Conservation (phyloP, 1,140 invertebrate genomes). For the Coptotermes formosanus region DNA sequence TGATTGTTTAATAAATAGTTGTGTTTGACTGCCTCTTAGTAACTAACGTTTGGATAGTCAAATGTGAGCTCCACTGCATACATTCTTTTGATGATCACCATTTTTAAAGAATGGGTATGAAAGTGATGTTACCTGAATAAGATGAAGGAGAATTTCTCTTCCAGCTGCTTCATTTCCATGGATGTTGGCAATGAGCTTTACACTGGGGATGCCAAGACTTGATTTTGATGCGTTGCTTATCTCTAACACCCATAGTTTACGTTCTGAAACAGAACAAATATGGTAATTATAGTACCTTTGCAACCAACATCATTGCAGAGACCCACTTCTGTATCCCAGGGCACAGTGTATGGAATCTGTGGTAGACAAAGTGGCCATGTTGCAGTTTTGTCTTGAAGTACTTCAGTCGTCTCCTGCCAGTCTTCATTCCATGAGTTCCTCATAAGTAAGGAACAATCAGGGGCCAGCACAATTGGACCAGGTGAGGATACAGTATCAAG, state of each 20-base stretch:
- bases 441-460: background rate
- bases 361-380: background rate
- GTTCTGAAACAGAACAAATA: constrained; percentile 39
- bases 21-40: too few species aligned
- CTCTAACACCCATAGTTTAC: constrained; percentile 58
- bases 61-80: too few species aligned
- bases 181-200: constrained; percentile 98
- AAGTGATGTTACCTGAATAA: constrained; percentile 52
- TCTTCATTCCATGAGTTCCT: background rate
- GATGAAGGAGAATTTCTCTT: constrained; percentile 78
- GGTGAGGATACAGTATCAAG: too few species aligned
- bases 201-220: constrained; percentile 64
- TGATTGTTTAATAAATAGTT: too few species aligned
- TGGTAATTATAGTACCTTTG: background rate
- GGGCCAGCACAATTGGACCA: too few species aligned
- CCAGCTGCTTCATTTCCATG: constrained; percentile 97
- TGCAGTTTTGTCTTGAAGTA: background rate
- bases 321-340: background rate
- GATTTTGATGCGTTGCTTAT: constrained; percentile 49
- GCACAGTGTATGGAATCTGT: too few species aligned
- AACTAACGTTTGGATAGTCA: too few species aligned
- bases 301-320: background rate
- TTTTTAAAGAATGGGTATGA: too few species aligned
- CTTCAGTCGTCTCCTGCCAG: too few species aligned
- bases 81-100: too few species aligned